Conservation (phyloP, 2,888 invertebrate species). For the Heliconius sara region DNA sequence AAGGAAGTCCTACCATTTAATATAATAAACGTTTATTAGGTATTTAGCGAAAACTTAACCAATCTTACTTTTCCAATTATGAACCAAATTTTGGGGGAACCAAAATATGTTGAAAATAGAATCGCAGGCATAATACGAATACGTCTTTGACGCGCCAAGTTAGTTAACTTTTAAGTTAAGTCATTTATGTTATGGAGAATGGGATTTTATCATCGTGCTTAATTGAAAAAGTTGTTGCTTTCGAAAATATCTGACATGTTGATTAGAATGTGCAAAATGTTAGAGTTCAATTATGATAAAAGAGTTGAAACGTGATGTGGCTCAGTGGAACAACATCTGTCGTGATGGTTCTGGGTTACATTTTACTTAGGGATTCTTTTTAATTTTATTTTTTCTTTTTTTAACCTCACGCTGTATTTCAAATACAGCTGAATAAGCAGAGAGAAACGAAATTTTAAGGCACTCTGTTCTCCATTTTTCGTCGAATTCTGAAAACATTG, state of each 20-base stretch:
- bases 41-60: conserved; percentile 2
- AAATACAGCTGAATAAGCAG: too few relatives aligned
- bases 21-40: background rate
- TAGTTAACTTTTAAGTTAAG: conserved; percentile 37
- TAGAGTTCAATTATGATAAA: conserved; percentile 64
- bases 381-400: too few relatives aligned
- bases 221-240: conserved; percentile 78
- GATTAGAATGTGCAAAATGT: conserved; percentile 71
- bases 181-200: conserved; percentile 44
- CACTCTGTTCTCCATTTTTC: too few relatives aligned
- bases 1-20: background rate
- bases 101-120: conserved; percentile 28
- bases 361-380: too few relatives aligned
- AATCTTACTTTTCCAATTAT: conserved; percentile 30
- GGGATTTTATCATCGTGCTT: conserved; percentile 75
- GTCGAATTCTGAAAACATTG: too few relatives aligned
- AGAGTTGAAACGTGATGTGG: conserved; percentile 51
- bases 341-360: background rate
- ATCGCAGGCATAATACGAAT: conserved; percentile 10
- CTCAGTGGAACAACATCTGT: background rate
- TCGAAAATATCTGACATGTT: conserved; percentile 68
- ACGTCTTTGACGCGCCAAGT: conserved; percentile 24
- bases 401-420: too few relatives aligned
- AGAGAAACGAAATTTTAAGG: too few relatives aligned
- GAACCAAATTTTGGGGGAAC: background rate